Evolutionary conservation across 2,113 vertebrate species (phyloP).

Genomic region (Azemiops feae): DNA sequence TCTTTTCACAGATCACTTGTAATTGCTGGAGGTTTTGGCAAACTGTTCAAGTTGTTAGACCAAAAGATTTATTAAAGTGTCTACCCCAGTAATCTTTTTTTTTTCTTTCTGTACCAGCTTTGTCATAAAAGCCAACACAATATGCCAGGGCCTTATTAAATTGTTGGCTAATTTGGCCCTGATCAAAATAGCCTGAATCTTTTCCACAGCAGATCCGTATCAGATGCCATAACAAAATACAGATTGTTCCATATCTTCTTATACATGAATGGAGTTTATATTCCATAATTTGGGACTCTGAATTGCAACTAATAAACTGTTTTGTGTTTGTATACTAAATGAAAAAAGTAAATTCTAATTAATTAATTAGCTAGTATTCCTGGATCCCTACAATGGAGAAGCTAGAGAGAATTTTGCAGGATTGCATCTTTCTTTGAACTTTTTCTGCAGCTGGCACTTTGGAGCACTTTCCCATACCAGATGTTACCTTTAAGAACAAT

Average conservation of each 20-base stretch:
- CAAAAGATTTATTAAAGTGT: background rate
- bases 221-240: background rate
- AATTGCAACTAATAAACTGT: conserved; percentile 13
- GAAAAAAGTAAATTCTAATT: background rate
- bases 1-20: no score
- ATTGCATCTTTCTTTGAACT: background rate
- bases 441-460: background rate
- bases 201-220: background rate
- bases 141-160: background rate
- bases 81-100: background rate
- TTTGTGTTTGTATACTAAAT: background rate
- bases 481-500: background rate
- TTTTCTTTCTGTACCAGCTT: background rate
- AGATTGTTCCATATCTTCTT: background rate
- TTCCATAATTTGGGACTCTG: background rate
- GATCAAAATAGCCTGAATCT: background rate
- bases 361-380: background rate
- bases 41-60: no score
- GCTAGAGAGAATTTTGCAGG: background rate
- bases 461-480: background rate
- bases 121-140: background rate
- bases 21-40: background rate
- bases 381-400: background rate
- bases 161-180: background rate
- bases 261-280: background rate